A percentile compares a stretch with the other conserved stretches of the same genome.
phyloP scores from a whole-genome alignment of 2,888 invertebrate genomes.

The Ypsolopha scabrella region DNA sequence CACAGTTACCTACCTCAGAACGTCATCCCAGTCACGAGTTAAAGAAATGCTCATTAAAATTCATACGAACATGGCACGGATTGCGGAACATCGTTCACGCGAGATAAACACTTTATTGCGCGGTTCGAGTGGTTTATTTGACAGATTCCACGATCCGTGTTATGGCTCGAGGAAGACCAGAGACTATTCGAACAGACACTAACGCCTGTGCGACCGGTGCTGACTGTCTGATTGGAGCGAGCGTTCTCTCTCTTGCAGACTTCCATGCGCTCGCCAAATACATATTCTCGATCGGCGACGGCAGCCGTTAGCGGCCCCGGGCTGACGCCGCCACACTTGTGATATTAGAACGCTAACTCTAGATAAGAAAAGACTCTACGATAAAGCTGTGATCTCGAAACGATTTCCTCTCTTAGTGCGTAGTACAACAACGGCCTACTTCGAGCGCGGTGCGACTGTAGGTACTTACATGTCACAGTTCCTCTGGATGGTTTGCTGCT shows the following conservation, averaged over 20 bases:
- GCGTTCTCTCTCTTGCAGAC: conserved; percentile 75
- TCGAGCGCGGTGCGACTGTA: conserved; percentile 28
- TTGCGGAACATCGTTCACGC: not conserved
- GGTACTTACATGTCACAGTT: conserved; percentile 50
- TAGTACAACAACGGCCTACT: conserved; percentile 30
- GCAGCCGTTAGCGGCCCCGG: conserved; percentile 59
- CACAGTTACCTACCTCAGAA: no score
- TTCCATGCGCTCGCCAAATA: conserved; percentile 82
- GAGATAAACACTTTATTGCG: conserved; percentile 11
- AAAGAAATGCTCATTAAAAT: no score
- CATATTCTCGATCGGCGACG: conserved; percentile 75
- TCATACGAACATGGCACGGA: no score
- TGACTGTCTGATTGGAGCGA: conserved; percentile 26
- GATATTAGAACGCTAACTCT: conserved; percentile 48
- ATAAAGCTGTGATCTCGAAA: conserved; percentile 56
- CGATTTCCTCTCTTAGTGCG: conserved; percentile 45
- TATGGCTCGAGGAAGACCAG: no score
- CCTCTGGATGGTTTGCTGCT: conserved; percentile 65
- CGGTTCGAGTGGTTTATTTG: no score
- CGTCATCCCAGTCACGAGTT: no score
- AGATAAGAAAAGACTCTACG: conserved; percentile 46
- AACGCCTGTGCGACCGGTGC: conserved; percentile 20
- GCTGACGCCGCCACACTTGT: conserved; percentile 34
- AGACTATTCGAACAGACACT: conserved; percentile 17
- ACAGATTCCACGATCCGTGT: no score